These are phyloP conservation scores for Acleris laterana DNA, from an alignment of 2,888 invertebrate species.

Conservation along the genomic window DNA sequence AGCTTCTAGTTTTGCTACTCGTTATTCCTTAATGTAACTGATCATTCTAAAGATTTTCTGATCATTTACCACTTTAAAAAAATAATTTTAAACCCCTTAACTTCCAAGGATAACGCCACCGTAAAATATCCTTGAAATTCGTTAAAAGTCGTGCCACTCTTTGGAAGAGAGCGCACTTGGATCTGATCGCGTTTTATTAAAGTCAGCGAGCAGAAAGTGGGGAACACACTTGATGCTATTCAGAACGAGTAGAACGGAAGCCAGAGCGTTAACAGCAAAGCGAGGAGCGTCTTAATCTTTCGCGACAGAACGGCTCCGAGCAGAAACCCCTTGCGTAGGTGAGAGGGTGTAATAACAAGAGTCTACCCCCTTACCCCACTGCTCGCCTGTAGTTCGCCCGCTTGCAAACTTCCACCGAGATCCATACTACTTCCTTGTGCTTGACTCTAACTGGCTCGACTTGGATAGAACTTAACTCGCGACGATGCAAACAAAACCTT, in stretches of 20 bases:
- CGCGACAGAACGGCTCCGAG: slow-evolving; percentile 72
- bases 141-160: slow-evolving; percentile 28
- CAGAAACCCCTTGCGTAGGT: slow-evolving; percentile 78
- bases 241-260: slow-evolving; percentile 65
- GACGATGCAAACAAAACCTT: slow-evolving; percentile 64
- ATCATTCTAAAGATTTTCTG: background rate
- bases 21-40: too few species aligned
- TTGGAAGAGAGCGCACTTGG: slow-evolving; percentile 37
- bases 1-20: too few species aligned
- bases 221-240: slow-evolving; percentile 60
- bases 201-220: slow-evolving; percentile 54
- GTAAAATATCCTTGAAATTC: slow-evolving; percentile 22
- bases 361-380: slow-evolving; percentile 60
- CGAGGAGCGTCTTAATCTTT: slow-evolving; percentile 78
- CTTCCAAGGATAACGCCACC: slow-evolving; percentile 18
- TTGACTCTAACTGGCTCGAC: slow-evolving; percentile 71
- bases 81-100: slow-evolving; percentile 1
- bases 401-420: slow-evolving; percentile 74
- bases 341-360: slow-evolving; percentile 83
- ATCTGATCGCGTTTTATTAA: slow-evolving; percentile 52
- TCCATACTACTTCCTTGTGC: slow-evolving; percentile 75
- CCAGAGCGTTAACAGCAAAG: slow-evolving; percentile 73
- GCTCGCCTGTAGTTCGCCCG: slow-evolving; percentile 65
- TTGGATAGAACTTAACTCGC: slow-evolving; percentile 69
- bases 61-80: background rate